These are phyloP conservation scores for Stenodema calcarata DNA, from an alignment of 2,888 invertebrate species.

Conservation along the genomic window DNA sequence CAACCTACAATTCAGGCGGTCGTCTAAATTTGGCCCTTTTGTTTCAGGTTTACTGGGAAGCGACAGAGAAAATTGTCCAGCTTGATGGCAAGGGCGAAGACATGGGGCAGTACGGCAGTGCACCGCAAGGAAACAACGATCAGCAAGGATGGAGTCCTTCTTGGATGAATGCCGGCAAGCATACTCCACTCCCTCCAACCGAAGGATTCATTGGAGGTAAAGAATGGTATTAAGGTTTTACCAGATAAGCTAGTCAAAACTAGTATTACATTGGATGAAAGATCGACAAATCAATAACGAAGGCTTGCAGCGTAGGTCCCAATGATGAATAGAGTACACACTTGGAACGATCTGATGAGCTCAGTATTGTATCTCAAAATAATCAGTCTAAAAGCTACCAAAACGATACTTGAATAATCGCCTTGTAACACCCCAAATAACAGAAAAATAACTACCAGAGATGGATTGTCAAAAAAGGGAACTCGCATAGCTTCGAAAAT, in stretches of 20 bases:
- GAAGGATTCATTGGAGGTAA: neutral
- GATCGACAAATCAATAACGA: too few relatives aligned
- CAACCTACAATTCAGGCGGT: neutral
- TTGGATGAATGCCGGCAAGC: neutral
- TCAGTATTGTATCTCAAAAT: too few relatives aligned
- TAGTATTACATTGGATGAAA: neutral
- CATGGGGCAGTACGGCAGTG: neutral
- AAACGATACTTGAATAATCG: too few relatives aligned
- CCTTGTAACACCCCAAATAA: too few relatives aligned
- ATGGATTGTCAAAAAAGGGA: too few relatives aligned
- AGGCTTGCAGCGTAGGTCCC: too few relatives aligned
- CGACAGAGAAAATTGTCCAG: slow-evolving; percentile 71
- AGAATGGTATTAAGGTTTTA: neutral
- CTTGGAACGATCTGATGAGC: too few relatives aligned
- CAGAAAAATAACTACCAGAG: too few relatives aligned
- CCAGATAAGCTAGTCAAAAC: neutral
- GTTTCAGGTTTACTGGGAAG: slow-evolving; percentile 68
- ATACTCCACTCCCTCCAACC: neutral
- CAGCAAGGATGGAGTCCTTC: neutral
- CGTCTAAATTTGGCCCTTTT: neutral
- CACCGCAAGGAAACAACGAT: neutral
- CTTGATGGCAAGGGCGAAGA: slow-evolving; percentile 61
- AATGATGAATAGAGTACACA: too few relatives aligned
- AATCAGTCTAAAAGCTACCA: too few relatives aligned
- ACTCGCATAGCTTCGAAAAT: too few relatives aligned